Conservation (phyloP, 2,113 vertebrate species). For the Oryctolagus cuniculus region DNA sequence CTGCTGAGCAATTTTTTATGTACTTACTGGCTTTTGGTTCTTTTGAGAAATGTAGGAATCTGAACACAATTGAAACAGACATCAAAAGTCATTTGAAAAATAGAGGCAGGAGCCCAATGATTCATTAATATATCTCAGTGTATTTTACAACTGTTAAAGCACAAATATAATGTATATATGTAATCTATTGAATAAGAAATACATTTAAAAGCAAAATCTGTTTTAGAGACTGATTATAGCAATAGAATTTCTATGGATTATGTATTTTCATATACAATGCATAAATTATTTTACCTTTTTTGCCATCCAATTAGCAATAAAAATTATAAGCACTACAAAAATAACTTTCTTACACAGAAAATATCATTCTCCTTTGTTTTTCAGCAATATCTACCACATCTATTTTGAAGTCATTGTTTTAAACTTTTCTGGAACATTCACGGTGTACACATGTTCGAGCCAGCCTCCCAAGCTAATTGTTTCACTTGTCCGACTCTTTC, state of each 20-base stretch:
- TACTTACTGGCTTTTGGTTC: too few relatives aligned
- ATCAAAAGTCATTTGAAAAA: background rate
- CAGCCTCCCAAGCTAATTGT: background rate
- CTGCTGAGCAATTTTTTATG: too few relatives aligned
- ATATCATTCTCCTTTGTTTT: background rate
- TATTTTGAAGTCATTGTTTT: background rate
- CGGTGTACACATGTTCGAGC: accelerated
- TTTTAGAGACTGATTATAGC: background rate
- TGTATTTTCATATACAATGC: background rate
- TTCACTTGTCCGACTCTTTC: background rate
- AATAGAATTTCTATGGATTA: background rate
- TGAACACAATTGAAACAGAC: background rate
- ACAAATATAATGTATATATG: background rate
- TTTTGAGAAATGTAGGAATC: background rate
- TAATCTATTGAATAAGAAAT: conserved; percentile 26
- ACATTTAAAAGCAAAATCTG: background rate
- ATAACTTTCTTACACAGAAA: background rate
- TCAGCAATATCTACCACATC: background rate
- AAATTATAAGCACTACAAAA: background rate
- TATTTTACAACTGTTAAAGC: background rate
- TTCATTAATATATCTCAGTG: background rate
- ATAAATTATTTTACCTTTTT: background rate
- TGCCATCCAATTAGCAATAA: background rate
- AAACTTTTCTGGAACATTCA: background rate
- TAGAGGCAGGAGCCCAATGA: background rate